A percentile compares a stretch with the other conserved stretches of the same genome.
Evolutionary conservation across 2,888 invertebrate genomes (phyloP).

Genomic region (Cyrtodaria siliqua): DNA sequence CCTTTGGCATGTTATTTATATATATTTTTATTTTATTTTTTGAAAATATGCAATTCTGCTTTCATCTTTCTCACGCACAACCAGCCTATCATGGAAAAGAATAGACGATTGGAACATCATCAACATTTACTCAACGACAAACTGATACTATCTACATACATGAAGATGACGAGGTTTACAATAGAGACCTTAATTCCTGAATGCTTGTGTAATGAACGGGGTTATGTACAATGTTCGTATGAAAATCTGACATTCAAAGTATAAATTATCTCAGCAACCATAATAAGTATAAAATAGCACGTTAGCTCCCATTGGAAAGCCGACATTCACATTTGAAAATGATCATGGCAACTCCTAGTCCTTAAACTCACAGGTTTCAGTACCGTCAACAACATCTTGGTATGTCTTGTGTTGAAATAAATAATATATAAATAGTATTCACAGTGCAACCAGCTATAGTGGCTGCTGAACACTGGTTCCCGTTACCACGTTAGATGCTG

Average conservation of each 20-base stretch:
- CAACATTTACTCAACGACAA: not conserved
- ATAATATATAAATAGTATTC: slow-evolving; percentile 48
- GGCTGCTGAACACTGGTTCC: not conserved
- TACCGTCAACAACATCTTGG: not conserved
- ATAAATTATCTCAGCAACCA: not conserved
- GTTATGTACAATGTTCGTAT: slow-evolving; percentile 12
- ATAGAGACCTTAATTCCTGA: slow-evolving; percentile 15
- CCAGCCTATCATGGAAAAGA: not conserved
- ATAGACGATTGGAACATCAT: not conserved
- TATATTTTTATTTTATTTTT: slow-evolving; percentile 2
- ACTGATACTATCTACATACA: not conserved
- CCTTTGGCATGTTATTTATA: slow-evolving; percentile 1
- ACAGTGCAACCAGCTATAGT: slow-evolving; percentile 33
- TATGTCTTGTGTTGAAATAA: slow-evolving; percentile 45
- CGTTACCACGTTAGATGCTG: not conserved
- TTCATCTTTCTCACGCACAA: slow-evolving; percentile 4
- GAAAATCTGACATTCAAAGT: slow-evolving; percentile 6
- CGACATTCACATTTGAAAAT: slow-evolving; percentile 12
- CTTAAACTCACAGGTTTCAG: slow-evolving; percentile 25
- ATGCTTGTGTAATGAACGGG: slow-evolving; percentile 49
- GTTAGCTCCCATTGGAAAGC: slow-evolving; percentile 1
- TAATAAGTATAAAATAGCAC: slow-evolving; percentile 14
- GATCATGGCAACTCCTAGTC: slow-evolving; percentile 70
- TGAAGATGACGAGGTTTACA: slow-evolving; percentile 1
- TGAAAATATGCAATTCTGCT: slow-evolving; percentile 64